A percentile compares a stretch with the other conserved stretches of the same genome.
phyloP scores from a whole-genome alignment of 2,113 vertebrate genomes.

The Myrmecophaga tridactyla region DNA sequence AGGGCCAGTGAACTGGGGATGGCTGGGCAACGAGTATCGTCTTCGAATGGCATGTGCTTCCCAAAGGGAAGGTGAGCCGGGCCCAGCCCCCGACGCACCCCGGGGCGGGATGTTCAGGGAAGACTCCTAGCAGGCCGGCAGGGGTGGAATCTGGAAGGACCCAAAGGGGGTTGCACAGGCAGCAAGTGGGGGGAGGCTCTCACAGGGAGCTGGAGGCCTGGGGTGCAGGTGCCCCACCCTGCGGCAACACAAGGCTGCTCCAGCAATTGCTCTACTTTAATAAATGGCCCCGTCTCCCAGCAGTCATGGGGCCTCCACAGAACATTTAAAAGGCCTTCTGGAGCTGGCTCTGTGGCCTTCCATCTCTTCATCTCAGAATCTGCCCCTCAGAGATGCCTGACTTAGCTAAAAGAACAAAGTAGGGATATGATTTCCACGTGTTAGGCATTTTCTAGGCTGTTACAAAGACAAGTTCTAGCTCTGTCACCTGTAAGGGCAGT shows the following conservation, averaged over 20 bases:
- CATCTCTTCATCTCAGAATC: background rate
- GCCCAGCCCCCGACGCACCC: background rate
- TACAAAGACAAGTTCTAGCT: background rate
- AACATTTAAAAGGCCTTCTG: background rate
- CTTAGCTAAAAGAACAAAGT: background rate
- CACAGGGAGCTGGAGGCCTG: fast-evolving
- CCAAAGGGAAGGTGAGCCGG: background rate
- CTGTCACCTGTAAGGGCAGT: background rate
- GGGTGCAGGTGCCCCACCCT: no score
- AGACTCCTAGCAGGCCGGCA: background rate
- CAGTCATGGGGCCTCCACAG: background rate
- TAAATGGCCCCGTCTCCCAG: background rate
- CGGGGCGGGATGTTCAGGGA: background rate
- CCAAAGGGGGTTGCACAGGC: background rate
- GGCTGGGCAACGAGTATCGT: background rate
- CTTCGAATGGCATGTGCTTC: background rate
- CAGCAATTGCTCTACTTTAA: background rate
- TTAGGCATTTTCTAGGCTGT: fast-evolving
- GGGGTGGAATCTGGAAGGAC: background rate
- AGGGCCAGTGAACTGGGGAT: no score
- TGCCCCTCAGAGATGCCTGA: fast-evolving
- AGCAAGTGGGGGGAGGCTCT: background rate
- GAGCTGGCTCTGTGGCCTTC: background rate
- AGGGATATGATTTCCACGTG: fast-evolving
- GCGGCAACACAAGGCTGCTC: background rate